A percentile compares a stretch with the other conserved stretches of the same genome.
Conservation (phyloP, 2,888 invertebrate genomes). For the Brenthis ino region DNA sequence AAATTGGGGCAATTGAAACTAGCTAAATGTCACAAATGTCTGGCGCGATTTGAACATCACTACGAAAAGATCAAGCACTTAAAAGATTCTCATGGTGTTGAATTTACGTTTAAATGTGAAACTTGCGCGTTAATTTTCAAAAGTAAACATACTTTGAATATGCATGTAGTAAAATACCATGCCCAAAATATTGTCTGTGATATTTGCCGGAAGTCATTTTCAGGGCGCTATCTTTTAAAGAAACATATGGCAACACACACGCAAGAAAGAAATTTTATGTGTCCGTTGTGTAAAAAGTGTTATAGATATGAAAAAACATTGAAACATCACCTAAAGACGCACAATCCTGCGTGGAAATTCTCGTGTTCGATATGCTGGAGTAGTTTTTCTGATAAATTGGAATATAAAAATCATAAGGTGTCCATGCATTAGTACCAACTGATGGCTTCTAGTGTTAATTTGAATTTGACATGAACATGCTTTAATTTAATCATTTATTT, state of each 20-base stretch:
- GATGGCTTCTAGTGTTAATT: no score
- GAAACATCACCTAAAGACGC: conserved; percentile 49
- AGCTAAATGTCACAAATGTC: conserved; percentile 43
- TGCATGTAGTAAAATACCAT: conserved; percentile 41
- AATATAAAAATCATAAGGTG: no score
- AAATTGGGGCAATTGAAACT: conserved; percentile 28
- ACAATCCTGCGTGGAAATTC: conserved; percentile 45
- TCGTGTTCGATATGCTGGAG: conserved; percentile 40
- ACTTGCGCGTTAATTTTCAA: conserved; percentile 37
- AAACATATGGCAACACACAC: conserved; percentile 49
- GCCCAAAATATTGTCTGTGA: conserved; percentile 42
- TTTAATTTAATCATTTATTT: no score
- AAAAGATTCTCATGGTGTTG: conserved; percentile 37
- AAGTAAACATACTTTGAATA: conserved; percentile 38
- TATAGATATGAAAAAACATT: conserved; percentile 52
- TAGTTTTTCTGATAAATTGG: conserved; percentile 28
- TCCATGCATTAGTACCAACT: no score
- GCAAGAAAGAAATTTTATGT: conserved; percentile 44
- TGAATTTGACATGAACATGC: no score
- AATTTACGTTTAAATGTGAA: conserved; percentile 37
- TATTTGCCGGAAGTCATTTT: conserved; percentile 42
- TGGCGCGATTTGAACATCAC: conserved; percentile 42
- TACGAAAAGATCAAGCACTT: conserved; percentile 44
- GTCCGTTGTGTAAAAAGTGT: conserved; percentile 43
- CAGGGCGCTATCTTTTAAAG: conserved; percentile 38